These are phyloP conservation scores for Acrobasis suavella DNA, from an alignment of 2,888 invertebrate species.

Conservation along the genomic window DNA sequence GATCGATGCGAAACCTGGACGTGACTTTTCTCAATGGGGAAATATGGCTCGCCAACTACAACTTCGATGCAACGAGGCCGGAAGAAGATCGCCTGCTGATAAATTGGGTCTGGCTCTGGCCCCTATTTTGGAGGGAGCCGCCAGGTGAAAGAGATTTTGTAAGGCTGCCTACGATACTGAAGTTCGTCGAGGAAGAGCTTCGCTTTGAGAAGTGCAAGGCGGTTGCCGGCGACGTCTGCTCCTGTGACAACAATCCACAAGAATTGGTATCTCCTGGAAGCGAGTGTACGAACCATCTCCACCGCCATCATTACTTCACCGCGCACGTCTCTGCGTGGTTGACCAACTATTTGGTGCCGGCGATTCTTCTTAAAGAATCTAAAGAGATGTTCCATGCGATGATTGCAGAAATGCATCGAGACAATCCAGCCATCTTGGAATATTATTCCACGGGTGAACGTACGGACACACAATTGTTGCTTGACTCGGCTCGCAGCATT, in stretches of 20 bases:
- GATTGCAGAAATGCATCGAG: constrained; percentile 17
- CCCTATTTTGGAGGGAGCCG: too few relatives aligned
- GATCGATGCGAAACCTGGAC: too few relatives aligned
- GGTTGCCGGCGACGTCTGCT: constrained; percentile 23
- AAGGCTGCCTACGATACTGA: constrained; percentile 23
- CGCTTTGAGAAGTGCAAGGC: too few relatives aligned
- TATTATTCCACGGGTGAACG: constrained; percentile 25
- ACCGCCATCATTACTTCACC: neutral
- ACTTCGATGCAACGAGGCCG: constrained; percentile 17
- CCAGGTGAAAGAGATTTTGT: constrained; percentile 16
- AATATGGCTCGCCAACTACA: too few relatives aligned
- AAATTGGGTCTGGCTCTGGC: neutral
- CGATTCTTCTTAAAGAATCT: constrained; percentile 23
- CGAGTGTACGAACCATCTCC: constrained; percentile 21
- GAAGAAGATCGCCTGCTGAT: constrained; percentile 24
- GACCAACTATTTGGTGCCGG: constrained; percentile 2
- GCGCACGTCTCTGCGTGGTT: too few relatives aligned
- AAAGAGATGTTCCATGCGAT: constrained; percentile 20
- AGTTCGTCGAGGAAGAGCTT: neutral
- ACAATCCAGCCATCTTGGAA: constrained; percentile 11
- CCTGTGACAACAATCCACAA: constrained; percentile 22
- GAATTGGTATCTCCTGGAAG: constrained; percentile 23
- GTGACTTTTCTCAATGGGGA: too few relatives aligned
- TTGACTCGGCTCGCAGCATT: constrained; percentile 16
- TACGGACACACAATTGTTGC: constrained; percentile 14